Evolutionary conservation across 2,113 vertebrate genomes (phyloP).

Genomic region (Brachyhypopomus occidentalis): DNA sequence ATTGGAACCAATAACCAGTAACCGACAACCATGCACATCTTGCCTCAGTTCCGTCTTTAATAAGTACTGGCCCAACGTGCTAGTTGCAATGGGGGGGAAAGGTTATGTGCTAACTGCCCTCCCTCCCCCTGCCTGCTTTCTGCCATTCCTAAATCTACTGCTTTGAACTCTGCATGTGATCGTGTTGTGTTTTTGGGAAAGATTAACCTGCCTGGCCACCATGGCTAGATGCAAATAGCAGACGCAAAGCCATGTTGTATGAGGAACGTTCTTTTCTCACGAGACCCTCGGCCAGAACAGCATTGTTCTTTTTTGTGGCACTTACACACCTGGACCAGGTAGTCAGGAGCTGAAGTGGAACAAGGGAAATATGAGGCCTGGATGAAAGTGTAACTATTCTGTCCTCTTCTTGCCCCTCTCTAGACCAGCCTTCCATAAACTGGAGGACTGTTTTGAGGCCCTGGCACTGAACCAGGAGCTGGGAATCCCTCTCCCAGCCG

Average conservation of each 20-base stretch:
- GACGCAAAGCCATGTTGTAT: background rate
- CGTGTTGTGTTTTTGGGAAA: background rate
- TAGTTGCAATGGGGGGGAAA: background rate
- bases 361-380: too few relatives aligned
- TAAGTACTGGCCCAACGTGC: background rate
- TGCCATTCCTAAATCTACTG: background rate
- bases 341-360: too few relatives aligned
- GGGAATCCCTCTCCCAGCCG: slow-evolving; percentile 88
- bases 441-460: slow-evolving; percentile 93
- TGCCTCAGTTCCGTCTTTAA: background rate
- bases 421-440: slow-evolving; percentile 90
- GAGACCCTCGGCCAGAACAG: too few relatives aligned
- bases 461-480: slow-evolving; percentile 90
- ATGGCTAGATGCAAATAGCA: slow-evolving; percentile 8
- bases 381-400: background rate
- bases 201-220: background rate
- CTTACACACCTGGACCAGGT: too few relatives aligned
- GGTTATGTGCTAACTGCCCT: background rate
- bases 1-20: too few relatives aligned
- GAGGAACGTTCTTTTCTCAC: too few relatives aligned
- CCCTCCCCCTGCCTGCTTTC: background rate
- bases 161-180: background rate
- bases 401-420: slow-evolving; percentile 15
- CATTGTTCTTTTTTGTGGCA: too few relatives aligned
- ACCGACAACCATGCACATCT: background rate